Conservation (phyloP, 2,113 vertebrate species). For the Strigops habroptila region DNA sequence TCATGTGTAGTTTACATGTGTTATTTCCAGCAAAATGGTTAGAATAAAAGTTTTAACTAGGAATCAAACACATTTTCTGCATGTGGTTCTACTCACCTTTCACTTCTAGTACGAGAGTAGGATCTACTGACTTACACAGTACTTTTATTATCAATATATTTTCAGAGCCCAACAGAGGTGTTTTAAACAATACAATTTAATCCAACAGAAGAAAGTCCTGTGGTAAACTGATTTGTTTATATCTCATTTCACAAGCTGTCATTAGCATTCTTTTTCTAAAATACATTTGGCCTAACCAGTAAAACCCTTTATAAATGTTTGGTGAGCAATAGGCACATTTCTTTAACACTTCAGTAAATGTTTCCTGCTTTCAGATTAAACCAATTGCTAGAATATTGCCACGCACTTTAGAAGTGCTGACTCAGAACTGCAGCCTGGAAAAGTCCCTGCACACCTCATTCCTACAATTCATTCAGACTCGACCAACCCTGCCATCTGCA, state of each 20-base stretch:
- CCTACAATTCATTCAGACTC: not conserved
- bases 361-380: slow-evolving; percentile 1
- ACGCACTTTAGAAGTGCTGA: not conserved
- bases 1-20: not conserved
- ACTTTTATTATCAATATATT: not conserved
- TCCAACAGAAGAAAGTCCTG: not conserved
- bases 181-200: not conserved
- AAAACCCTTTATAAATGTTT: not conserved
- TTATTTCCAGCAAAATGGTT: not conserved
- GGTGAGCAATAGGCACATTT: not conserved
- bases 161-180: not conserved
- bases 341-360: not conserved
- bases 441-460: not conserved
- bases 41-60: not conserved
- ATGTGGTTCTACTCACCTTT: not conserved
- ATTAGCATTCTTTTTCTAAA: not conserved
- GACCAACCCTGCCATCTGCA: not conserved
- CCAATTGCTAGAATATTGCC: not conserved
- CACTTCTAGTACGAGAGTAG: not conserved
- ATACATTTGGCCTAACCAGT: not conserved
- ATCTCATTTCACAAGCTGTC: not conserved
- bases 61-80: not conserved
- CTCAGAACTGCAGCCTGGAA: not conserved
- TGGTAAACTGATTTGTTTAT: not conserved
- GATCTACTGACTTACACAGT: not conserved